These are phyloP conservation scores for Rana temporaria DNA, from an alignment of 2,113 vertebrate genomes.

Conservation along the genomic window DNA sequence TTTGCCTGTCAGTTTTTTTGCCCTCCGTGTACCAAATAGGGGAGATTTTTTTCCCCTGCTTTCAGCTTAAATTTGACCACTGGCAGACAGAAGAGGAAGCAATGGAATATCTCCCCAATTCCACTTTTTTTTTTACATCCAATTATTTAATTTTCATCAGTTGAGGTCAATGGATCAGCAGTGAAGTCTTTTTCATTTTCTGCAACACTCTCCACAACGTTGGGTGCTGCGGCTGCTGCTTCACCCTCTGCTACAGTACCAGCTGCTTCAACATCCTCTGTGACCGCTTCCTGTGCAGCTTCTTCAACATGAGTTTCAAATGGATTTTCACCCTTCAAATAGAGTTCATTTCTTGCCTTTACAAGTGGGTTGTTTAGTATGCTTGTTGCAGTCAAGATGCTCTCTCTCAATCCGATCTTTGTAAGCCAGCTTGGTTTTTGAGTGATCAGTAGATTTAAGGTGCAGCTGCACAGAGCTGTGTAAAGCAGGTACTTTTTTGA, in stretches of 20 bases:
- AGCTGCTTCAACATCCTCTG: not conserved
- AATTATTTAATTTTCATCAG: constrained; percentile 32
- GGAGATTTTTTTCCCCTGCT: too few species aligned
- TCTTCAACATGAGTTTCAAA: constrained; percentile 75
- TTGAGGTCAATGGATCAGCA: constrained; percentile 14
- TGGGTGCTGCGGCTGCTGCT: rapidly evolving
- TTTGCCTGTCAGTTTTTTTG: too few species aligned
- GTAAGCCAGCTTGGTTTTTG: too few species aligned
- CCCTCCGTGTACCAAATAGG: too few species aligned
- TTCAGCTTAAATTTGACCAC: too few species aligned
- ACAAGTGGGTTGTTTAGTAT: constrained; percentile 88
- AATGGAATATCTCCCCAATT: not conserved
- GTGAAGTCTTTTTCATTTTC: constrained; percentile 38
- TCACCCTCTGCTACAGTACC: not conserved
- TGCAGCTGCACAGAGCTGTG: too few species aligned
- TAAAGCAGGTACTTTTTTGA: too few species aligned
- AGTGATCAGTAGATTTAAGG: too few species aligned
- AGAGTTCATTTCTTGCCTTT: constrained; percentile 82
- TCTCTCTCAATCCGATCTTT: constrained; percentile 88
- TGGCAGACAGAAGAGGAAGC: not conserved
- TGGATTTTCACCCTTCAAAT: constrained; percentile 87
- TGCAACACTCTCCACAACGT: not conserved
- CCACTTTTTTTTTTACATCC: too few species aligned
- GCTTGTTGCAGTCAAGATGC: constrained; percentile 85
- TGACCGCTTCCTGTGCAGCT: constrained; percentile 45